Base-by-base conservation (phyloP, 2,797 vertebrate genomes). In the Hybognathus amarus region DNA sequence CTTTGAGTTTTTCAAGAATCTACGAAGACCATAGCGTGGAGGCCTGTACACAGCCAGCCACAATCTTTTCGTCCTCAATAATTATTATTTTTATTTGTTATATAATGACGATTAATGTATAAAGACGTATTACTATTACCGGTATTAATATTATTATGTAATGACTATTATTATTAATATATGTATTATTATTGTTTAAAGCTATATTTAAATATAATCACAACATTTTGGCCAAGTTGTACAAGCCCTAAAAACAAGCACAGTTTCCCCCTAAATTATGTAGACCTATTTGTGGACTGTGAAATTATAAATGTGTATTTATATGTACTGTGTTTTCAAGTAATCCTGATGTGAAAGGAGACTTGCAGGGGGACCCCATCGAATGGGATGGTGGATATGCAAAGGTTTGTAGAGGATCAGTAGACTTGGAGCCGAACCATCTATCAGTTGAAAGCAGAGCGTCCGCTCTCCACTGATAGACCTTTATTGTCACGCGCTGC, bases 401-500 rank as follows among this genome's bases (percentile, higher is more conserved):
- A 77, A 64, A 77, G 0, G n/a, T 22, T 59, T 15, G 8, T 38
- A 59, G 73, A 45, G 38, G 15, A 63, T 24, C 22, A 56, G 38
- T 30, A 42, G 40, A 64, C 40, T n/a, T 63, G n/a, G n/a, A 22
- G 11, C 6, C 10, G 2, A n/a, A n/a, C 61, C 74, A 6, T 20
- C 11, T 47, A 18, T 47, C 68, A 50, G 42, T 27, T 50, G 24
- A 71, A 50, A 71, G 69, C 22, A 42, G 22, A 42, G 38, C 67
- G 22, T 71, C 63, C 27, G 13, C n/a, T 50, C 75, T 77, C n/a
- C 77, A 52, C 77, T 80, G 71, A 77, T 85, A 73, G 77, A 56
- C 67, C 78, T 77, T 80, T 67, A 73, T 66, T 75, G 54, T 73
- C n/a, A 8, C n/a, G 7, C 66, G 6, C 61, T 27, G 8, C 61